Evolutionary conservation across 1,140 invertebrate genomes (phyloP), one percentile per base, ranked within the genome.

Genomic region (Danaus plexippus): DNA sequence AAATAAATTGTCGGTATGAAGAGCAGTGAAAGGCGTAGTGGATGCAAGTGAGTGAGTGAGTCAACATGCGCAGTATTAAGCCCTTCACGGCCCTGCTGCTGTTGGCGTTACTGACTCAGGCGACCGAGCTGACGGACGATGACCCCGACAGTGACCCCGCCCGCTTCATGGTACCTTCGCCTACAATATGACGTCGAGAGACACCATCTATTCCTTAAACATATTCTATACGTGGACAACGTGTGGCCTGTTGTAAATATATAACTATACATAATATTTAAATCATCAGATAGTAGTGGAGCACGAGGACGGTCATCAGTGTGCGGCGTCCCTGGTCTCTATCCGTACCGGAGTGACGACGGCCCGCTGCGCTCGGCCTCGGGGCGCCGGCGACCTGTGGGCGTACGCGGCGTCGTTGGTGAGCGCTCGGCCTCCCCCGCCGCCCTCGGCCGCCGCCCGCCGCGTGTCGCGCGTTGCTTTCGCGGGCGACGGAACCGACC

Each of bases 261-360:
- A 15, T 1, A 15, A 32, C 2, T 32, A 32, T 8, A 7, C 7
- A 32, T 32, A 6, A 6, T 32, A 8, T 32, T 32, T 32, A 32
- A 32, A 32, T 32, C 0, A 32, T 32, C 57, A 77, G 77, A 54
- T 80, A 11, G 61, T 76, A 52, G 61, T 80, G 52, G 67, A 73
- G 58, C 73, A 71, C 52, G 54, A 32, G 11, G 57, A 61, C 59
- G 68, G 66, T 8, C 61, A 62, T 62, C 69, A 67, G 15, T 77
- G 75, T 50, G 57, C 57, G 22, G 77, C 65, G 41, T 71, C 77
- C 13, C 64, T 77, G 52, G 66, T 77, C 59, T 77, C 77, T 53
- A 64, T 62, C 52, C 75, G 71, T 56, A 66, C 63, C 9, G 73
- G 54, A 48, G 62, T 77, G 22, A 75, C 75, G 46, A 69, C 71